These are phyloP conservation scores for Parascotia fuliginaria DNA, from an alignment of 2,888 invertebrate genomes.

Conservation along the genomic window DNA sequence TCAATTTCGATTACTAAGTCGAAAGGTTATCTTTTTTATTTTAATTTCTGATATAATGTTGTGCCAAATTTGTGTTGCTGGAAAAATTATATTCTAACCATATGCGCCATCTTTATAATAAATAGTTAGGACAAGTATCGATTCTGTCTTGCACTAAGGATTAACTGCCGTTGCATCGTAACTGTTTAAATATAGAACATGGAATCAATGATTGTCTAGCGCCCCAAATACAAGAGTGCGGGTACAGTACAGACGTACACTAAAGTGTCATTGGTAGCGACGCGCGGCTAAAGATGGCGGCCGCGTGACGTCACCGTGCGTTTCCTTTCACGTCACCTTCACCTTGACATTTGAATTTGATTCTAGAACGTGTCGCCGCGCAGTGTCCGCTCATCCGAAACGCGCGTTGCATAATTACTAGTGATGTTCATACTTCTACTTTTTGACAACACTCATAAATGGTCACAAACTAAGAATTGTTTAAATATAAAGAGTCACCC, in stretches of 20 bases:
- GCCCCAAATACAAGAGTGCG: constrained; percentile 57
- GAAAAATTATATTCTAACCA: no score
- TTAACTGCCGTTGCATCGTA: constrained; percentile 29
- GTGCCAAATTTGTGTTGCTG: no score
- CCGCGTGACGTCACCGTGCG: constrained; percentile 75
- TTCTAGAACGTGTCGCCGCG: constrained; percentile 71
- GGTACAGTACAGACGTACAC: constrained; percentile 42
- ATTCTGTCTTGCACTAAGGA: constrained; percentile 1
- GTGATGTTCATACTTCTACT: constrained; percentile 14
- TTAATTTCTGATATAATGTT: no score
- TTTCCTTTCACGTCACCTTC: constrained; percentile 80
- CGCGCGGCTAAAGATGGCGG: constrained; percentile 68
- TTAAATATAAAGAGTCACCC: not conserved
- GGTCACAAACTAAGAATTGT: not conserved
- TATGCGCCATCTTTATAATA: not conserved
- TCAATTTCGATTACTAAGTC: no score
- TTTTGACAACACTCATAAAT: not conserved
- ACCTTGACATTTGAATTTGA: constrained; percentile 83
- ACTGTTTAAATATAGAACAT: constrained; percentile 40
- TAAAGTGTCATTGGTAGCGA: constrained; percentile 53
- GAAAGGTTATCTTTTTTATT: no score
- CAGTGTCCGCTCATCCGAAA: constrained; percentile 62
- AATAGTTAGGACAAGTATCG: not conserved
- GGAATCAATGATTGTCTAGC: constrained; percentile 54
- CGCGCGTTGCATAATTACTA: constrained; percentile 58